Conservation (phyloP, 23 tunicate species). For the Styela plicata region DNA sequence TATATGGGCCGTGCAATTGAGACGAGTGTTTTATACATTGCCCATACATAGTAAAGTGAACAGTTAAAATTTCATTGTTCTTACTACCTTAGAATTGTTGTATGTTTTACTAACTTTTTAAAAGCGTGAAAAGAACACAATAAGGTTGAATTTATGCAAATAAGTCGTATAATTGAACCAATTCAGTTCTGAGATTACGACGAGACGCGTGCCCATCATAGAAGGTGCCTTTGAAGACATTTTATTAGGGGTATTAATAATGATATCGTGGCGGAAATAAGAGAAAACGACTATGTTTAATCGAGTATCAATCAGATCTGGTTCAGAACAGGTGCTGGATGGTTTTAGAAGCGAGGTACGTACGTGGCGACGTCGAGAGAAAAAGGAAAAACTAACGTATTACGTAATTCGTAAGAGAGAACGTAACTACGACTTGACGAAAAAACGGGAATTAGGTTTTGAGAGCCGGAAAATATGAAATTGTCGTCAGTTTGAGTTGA, state of each 20-base stretch:
- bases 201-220: background rate
- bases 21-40: background rate
- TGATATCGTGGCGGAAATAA: background rate
- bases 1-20: too few species aligned
- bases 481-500: background rate
- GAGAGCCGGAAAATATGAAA: background rate
- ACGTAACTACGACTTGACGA: background rate
- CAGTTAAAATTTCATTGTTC: background rate
- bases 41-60: background rate
- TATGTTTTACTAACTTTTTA: too few species aligned
- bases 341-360: background rate
- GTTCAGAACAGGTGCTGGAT: background rate
- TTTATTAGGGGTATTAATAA: background rate
- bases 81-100: background rate
- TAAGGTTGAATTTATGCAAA: background rate
- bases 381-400: background rate
- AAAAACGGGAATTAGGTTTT: background rate
- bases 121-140: background rate
- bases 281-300: background rate
- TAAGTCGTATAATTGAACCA: background rate
- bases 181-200: too few species aligned
- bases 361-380: background rate
- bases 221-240: background rate
- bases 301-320: background rate
- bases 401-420: background rate